Base-by-base conservation (phyloP, 2,113 vertebrate species). In the Pluvianellus socialis region DNA sequence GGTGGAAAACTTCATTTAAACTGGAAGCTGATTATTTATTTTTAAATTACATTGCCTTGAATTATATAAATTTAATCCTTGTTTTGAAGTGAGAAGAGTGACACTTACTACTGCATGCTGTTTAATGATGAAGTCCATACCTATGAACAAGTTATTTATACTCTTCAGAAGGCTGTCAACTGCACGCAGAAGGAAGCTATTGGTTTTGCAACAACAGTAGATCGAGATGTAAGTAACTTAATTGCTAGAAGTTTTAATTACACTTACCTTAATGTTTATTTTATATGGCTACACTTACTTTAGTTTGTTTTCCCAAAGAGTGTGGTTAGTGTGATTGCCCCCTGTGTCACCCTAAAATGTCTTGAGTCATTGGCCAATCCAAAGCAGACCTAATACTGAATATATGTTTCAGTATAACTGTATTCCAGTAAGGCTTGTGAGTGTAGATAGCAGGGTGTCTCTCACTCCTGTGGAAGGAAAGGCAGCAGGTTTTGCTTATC, bases 81-180 rank as follows among this genome's bases (percentile, higher is more conserved):
- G 38, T 53, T 96, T 93, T 90, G 74, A 97, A 99, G 99, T 87
- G 98, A 98, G 71, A 98, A 98, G 93, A 98, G 94, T 80, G 99
- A 99, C 96, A 99, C 98, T 40, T 99, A 99, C 95, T 99, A 99
- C 95, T 99, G 99, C 97, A 99, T 99, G 99, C 97, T 99, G 95
- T 99, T 99, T 91, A 99, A 99, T 90, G 99, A 99, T 95, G 99
- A 99, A 94, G 99, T 99, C 70, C 99, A 99, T 96, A 99, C 99
- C 6, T 99, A 99, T 40, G 99, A 99, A 38, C 99, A 99, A 97
- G 99, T 99, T 76, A 99, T 99, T 97, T 99, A 99, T 97, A 99
- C 99, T 7, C 98, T 99, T 93, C 99, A 99, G 97, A 99, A 99
- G 97, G 99, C 99, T 26, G 99, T 99, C 56, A 99, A 98, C 98